phyloP scores from a whole-genome alignment of 2,113 vertebrate species.

The Sterrhoptilus dennistouni region DNA sequence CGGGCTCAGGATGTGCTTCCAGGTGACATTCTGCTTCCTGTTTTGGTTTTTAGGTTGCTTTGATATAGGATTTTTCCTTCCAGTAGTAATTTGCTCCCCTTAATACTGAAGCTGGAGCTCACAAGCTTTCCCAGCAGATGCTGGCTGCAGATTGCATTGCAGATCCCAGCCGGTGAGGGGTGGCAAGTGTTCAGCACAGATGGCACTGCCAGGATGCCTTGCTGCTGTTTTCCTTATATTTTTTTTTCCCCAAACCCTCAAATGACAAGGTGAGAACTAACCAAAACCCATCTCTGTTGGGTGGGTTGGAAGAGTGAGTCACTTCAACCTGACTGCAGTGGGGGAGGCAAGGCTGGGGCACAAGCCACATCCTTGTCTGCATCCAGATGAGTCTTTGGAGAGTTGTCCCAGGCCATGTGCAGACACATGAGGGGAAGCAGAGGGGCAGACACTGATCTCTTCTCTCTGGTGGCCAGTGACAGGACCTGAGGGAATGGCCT shows the following conservation, averaged over 20 bases:
- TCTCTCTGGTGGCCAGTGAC: neutral
- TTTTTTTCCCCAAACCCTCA: neutral
- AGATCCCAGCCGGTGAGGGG: neutral
- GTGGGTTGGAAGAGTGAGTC: neutral
- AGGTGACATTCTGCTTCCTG: neutral
- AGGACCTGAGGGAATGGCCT: fast-evolving
- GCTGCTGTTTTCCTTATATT: neutral
- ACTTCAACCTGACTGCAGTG: neutral
- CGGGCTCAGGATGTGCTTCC: neutral
- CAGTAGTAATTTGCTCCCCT: neutral
- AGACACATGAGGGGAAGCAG: neutral
- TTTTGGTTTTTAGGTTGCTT: neutral
- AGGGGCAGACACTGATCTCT: neutral
- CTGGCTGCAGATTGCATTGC: neutral
- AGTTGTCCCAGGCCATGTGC: neutral
- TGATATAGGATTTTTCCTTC: neutral
- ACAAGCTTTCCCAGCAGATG: neutral
- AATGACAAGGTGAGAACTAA: neutral
- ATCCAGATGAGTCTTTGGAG: neutral
- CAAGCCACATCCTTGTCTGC: neutral
- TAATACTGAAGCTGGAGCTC: neutral
- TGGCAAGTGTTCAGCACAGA: neutral
- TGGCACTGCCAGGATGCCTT: neutral
- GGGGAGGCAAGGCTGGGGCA: neutral
- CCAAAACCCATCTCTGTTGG: neutral